Evolutionary conservation across 2,113 vertebrate species (phyloP), one percentile per base, ranked within the genome.

Genomic region (Atherinomorus stipes): DNA sequence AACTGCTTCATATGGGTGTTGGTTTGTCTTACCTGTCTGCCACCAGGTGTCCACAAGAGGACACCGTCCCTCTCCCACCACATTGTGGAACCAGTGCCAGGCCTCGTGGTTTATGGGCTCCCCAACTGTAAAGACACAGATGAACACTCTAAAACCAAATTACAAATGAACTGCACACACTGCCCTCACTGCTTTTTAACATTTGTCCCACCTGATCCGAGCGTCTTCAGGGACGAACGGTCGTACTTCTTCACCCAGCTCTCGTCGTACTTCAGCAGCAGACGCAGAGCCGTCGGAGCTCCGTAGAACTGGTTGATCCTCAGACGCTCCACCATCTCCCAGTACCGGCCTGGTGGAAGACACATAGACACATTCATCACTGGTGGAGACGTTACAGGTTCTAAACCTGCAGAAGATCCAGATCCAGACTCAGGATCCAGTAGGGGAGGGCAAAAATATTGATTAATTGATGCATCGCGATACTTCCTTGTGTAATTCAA

Each of bases 31-130:
- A 98, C 97, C 97, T 90, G 96, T 98, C 88, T 98, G 97, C 97
- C 97, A 98, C 97, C 97, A 98, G 0, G 97, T 98, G 84, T 98
- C 97, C 87, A 98, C 95, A 0, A 98, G 76, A 1, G 95, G 93
- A 64, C 97, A 97, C 34, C 89, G 93, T 59, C 93, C 71, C 1
- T 98, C 96, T 68, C 96, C 97, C 15, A 98, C 96, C 62, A 98
- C 95, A 0, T 88, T 81, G 86, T 96, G 87, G 83, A 97, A 96
- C 97, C 97, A 98, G 28, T 96, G 94, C 97, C 97, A 98, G 5
- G 97, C 96, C 84, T 98, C 97, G 0, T 93, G 90, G 92, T 98
- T 98, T 82, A 98, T 97, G 53, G 96, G 96, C 64, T 98, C 96
- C 71, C 96, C 97, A 81, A 98, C 97, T 98, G 84, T 64, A 90